A percentile compares a stretch with the other conserved stretches of the same genome.
Conservation (phyloP, 1,140 invertebrate species). For the Hypothenemus hampei region DNA sequence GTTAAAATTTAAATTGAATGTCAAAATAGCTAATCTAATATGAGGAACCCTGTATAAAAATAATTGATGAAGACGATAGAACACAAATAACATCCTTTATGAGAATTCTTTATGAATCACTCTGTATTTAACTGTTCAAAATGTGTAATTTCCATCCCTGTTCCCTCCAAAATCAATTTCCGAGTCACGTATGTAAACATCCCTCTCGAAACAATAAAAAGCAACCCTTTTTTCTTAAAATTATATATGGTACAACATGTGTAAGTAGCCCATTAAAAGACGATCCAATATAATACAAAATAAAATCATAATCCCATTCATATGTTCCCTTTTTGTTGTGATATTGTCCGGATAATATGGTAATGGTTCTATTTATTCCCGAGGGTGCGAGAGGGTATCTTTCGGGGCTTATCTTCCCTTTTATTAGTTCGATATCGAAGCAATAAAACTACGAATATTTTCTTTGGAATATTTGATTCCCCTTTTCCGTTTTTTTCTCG, state of each 20-base stretch:
- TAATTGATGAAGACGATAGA: too few species aligned
- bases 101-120: too few species aligned
- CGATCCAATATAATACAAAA: conserved; percentile 23
- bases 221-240: conserved; percentile 7
- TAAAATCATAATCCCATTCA: conserved; percentile 22
- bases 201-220: background rate
- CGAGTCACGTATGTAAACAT: background rate
- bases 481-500: too few species aligned
- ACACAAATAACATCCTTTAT: too few species aligned
- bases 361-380: conserved; percentile 21
- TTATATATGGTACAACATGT: conserved; percentile 11
- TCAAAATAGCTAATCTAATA: too few species aligned
- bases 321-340: conserved; percentile 16
- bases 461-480: too few species aligned
- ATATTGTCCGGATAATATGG: conserved; percentile 14
- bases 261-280: conserved; percentile 21
- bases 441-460: conserved; percentile 19
- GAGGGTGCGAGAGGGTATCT: conserved; percentile 4
- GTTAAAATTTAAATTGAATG: too few species aligned
- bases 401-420: conserved; percentile 15
- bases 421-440: conserved; percentile 20
- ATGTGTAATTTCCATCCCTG: too few species aligned
- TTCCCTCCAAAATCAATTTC: conserved; percentile 4
- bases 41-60: too few species aligned
- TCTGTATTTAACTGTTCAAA: too few species aligned